Base-by-base conservation (phyloP, 2,113 vertebrate species). In the Chionis minor region DNA sequence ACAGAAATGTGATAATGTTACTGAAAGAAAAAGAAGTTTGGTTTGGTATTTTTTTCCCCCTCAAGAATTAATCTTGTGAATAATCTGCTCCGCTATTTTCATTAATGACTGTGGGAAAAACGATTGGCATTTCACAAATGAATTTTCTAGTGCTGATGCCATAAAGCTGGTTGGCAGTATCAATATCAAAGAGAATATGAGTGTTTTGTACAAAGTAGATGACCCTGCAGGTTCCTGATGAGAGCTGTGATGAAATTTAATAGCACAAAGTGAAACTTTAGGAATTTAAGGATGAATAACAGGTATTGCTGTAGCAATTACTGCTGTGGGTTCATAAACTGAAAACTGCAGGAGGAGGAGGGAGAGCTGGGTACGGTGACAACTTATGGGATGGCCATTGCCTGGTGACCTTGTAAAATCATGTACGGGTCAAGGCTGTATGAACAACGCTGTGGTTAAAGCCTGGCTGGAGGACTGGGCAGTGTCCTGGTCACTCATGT, bases 401-500 rank as follows among this genome's bases (percentile, higher is more conserved):
- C 16, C 70, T 47, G 14, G 16, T 71, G 62, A 80, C 22, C 30
- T 74, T 47, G 38, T 33, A 44, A 79, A 79, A 74, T n/a, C 20
- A 44, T 6, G 2, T 63, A 42, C 0, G 2, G 35, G 26, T 40
- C 59, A 82, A 79, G 23, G 30, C 14, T 66, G 4, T 35, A 24
- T 22, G 33, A 51, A 10, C 0, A 1, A 85, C 23, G 24, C 26
- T 70, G 51, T 40, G 15, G 30, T 52, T 58, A 69, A 61, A 66
- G 14, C 3, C 17, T n/a, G 66, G 7, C 10, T 70, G 45, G 38
- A 86, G 44, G 19, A 16, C 44, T 23, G 30, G 22, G 15, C 23
- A 70, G 44, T 11, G 23, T n/a, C 4, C 12, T 0, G 2, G 40
- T 77, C 8, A 42, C 23, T 74, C 22, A 38, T 0, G 0, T 22